A percentile compares a stretch with the other conserved stretches of the same genome.
phyloP scores from a whole-genome alignment of 2,888 invertebrate genomes.

The Aricia artaxerxes region DNA sequence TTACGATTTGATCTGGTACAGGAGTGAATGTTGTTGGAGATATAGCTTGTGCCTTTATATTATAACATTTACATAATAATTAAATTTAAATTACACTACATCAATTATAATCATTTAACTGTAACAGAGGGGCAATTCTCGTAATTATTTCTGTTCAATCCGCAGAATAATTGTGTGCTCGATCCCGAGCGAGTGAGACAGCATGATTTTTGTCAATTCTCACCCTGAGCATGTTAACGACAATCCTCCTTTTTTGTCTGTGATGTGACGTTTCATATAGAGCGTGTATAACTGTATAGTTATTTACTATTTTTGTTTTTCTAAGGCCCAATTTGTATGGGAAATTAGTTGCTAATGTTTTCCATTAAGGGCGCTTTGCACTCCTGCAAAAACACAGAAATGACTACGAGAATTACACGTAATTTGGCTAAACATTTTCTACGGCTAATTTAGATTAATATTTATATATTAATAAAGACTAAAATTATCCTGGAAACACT shows the following conservation, averaged over 20 bases:
- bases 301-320: too few species aligned
- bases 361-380: background rate
- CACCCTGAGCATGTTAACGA: background rate
- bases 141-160: background rate
- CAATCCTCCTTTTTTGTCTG: too few species aligned
- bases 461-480: background rate
- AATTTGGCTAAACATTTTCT: slow-evolving; percentile 22
- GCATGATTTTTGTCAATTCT: background rate
- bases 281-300: too few species aligned
- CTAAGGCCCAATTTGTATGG: too few species aligned
- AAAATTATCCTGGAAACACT: slow-evolving; percentile 36
- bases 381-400: background rate
- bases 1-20: background rate
- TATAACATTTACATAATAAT: background rate
- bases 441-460: background rate
- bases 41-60: background rate
- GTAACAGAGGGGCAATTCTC: background rate
- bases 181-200: background rate
- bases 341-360: too few species aligned
- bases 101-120: background rate
- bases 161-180: background rate
- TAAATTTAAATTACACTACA: background rate
- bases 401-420: background rate
- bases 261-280: too few species aligned
- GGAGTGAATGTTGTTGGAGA: background rate